A percentile compares a stretch with the other conserved stretches of the same genome.
Conservation (phyloP, 2,113 vertebrate species). For the Laticauda colubrina region DNA sequence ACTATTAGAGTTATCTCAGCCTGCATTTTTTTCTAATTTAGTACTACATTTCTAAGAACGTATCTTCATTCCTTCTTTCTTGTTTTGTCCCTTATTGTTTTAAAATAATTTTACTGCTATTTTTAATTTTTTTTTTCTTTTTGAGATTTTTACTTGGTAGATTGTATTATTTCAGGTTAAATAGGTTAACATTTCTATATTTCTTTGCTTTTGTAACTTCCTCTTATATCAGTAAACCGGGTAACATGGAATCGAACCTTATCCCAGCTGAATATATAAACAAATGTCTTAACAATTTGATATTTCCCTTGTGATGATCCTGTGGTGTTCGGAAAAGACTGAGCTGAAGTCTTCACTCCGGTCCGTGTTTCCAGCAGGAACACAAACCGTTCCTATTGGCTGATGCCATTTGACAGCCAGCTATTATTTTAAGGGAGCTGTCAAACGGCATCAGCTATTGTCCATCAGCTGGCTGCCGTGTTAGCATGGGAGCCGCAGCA, state of each 20-base stretch:
- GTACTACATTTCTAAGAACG: neutral
- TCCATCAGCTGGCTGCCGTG: no score
- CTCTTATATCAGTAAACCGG: neutral
- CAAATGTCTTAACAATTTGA: neutral
- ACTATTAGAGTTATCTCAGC: neutral
- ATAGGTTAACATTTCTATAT: neutral
- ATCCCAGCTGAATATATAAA: neutral
- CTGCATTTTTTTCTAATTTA: neutral
- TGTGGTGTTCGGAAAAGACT: no score
- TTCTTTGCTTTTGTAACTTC: neutral
- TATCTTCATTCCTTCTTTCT: conserved; percentile 1
- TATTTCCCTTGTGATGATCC: neutral
- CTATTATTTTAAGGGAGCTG: no score
- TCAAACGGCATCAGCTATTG: no score
- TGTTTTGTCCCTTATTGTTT: neutral
- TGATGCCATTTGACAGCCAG: no score
- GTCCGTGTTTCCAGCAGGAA: no score
- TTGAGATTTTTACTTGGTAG: neutral
- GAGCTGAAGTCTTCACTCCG: no score
- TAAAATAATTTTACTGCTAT: neutral
- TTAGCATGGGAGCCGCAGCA: no score
- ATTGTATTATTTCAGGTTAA: neutral
- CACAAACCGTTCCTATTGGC: no score
- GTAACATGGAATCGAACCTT: neutral
- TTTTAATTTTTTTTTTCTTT: neutral